Conservation (phyloP, 1,140 invertebrate species). For the Drosophila parabipectinata region DNA sequence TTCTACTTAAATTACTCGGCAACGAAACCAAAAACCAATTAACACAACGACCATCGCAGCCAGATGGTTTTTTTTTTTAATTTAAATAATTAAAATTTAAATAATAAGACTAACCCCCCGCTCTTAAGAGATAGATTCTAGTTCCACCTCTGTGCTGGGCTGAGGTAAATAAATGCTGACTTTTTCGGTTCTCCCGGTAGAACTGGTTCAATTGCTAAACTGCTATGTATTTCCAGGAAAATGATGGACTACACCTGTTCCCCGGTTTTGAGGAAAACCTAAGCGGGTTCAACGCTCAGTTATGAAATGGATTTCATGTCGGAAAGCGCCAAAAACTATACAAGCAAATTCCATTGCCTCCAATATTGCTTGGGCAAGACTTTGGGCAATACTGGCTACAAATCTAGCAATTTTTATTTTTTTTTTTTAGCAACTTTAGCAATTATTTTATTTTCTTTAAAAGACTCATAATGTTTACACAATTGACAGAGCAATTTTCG, state of each 20-base stretch:
- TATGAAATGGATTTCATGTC: conserved; percentile 27
- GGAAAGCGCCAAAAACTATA: conserved; percentile 45
- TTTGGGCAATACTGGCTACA: no score
- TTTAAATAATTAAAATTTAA: no score
- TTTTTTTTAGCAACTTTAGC: no score
- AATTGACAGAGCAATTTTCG: no score
- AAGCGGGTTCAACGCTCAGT: conserved; percentile 13
- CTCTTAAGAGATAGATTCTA: not conserved
- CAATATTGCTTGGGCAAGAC: no score
- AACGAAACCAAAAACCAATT: not conserved
- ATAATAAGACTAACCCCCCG: not conserved
- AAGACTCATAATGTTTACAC: no score
- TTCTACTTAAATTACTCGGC: no score
- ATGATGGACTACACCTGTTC: conserved; percentile 29
- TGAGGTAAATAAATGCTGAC: conserved; percentile 9
- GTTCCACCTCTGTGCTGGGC: not conserved
- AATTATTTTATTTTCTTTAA: no score
- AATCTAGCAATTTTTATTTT: no score
- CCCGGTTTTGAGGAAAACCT: conserved; percentile 17
- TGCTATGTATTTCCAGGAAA: conserved; percentile 29
- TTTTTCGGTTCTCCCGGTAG: conserved; percentile 15
- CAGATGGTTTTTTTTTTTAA: no score
- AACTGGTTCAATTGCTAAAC: conserved; percentile 49
- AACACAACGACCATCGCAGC: no score
- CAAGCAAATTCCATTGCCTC: conserved; percentile 45